Base-by-base conservation (phyloP, 2,113 vertebrate species). In the Mobula hypostoma region DNA sequence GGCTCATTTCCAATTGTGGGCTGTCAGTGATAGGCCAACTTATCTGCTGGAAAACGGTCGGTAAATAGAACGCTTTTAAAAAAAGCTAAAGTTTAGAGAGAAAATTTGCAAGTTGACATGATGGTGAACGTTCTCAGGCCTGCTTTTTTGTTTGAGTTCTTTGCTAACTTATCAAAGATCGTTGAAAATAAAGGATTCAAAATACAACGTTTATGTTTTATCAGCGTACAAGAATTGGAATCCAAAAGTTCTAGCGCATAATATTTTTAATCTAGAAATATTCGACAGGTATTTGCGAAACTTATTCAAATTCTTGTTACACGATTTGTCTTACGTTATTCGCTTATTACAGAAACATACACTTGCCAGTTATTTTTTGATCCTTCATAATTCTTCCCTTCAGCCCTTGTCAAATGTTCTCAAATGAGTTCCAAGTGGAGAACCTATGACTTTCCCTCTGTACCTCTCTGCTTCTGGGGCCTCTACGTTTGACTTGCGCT, bases 401-500 rank as follows among this genome's bases (percentile, higher is more conserved):
- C 66, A 72, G 19, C 32, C 72, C 90, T 93, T 72, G 90, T 74
- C 66, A 93, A 93, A 70, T 93, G 40, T 27, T 40, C 90, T 40
- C 68, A 66, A 72, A 4, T 68, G 90, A 93, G 19, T 40, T 93
- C 48, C 66, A 93, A 72, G 72, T 40, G 66, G 68, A 93, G 66
- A 68, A 68, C 17, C 87, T 68, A 70, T 17, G 66, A 93, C 90
- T 93, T 40, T 72, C 36, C 90, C 68, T 74, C 68, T 93, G 90
- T 72, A 72, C 66, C 48, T 74, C n/a, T 72, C 66, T 72, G 5
- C 48, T 72, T 93, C 72, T 72, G 66, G 68, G 66, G 66, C 72
- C 90, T 40, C 90, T 93, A 14, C 32, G 90, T 72, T 74, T 93
- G 90, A 72, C 68, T 91, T 36, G 90, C 90, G 90, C 66, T 93